These are phyloP conservation scores for Petrolisthes manimaculis DNA, from an alignment of 2,888 invertebrate species.

Conservation along the genomic window DNA sequence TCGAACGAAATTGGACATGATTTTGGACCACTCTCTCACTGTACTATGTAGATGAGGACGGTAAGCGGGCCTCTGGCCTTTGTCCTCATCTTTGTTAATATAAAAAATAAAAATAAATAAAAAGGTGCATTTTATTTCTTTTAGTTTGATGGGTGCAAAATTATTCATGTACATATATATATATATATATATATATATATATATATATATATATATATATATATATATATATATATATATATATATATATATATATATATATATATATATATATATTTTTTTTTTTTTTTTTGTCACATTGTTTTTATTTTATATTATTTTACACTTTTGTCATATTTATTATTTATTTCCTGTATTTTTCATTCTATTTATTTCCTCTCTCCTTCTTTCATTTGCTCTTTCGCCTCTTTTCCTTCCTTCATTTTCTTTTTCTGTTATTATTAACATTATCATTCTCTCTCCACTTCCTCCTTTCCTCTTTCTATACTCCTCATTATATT, in stretches of 20 bases:
- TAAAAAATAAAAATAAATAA: not conserved
- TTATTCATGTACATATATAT: constrained; percentile 27
- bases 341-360: not conserved
- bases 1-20: no score
- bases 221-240: constrained; percentile 37
- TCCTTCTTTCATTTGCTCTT: not conserved
- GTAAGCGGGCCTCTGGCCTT: no score
- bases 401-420: not conserved
- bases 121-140: not conserved
- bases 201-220: constrained; percentile 42
- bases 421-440: not conserved
- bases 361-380: not conserved
- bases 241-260: constrained; percentile 6
- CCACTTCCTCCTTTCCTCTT: not conserved
- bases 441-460: not conserved
- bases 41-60: no score
- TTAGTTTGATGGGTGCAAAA: not conserved
- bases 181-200: constrained; percentile 34
- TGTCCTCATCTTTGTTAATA: no score
- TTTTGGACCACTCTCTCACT: no score
- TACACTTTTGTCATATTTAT: no score
- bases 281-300: no score
- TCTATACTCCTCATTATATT: not conserved
- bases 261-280: constrained; percentile 11
- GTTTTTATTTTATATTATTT: no score